Conservation (phyloP, 2,797 vertebrate species). For the Thaleichthys pacificus region DNA sequence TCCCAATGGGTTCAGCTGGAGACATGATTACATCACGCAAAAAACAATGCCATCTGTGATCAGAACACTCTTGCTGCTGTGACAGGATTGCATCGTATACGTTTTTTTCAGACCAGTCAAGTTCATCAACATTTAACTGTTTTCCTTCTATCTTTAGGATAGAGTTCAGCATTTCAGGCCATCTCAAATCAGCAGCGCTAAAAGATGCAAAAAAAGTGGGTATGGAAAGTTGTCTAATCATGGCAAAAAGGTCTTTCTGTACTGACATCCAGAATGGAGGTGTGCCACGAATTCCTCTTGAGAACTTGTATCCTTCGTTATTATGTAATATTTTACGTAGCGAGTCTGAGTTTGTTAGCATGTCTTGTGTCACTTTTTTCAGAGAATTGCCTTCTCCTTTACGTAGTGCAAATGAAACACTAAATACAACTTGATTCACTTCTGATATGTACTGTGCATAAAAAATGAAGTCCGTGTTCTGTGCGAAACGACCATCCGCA, state of each 20-base stretch:
- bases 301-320: slow-evolving; percentile 23
- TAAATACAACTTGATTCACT: slow-evolving; percentile 2
- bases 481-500: slow-evolving; percentile 5
- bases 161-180: slow-evolving; percentile 18
- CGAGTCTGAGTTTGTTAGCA: not conserved
- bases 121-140: not conserved
- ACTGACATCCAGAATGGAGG: not conserved
- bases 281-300: not conserved
- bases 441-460: slow-evolving; percentile 22
- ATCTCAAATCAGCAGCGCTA: slow-evolving; percentile 29
- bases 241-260: not conserved
- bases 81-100: not conserved
- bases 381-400: not conserved
- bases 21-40: slow-evolving; percentile 1
- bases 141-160: not conserved
- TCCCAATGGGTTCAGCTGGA: slow-evolving; percentile 25
- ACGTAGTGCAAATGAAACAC: slow-evolving; percentile 9
- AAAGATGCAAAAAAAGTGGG: slow-evolving; percentile 30
- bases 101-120: not conserved
- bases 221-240: not conserved
- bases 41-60: no score
- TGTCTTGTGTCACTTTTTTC: slow-evolving; percentile 5
- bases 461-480: not conserved
- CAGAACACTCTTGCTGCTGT: not conserved
- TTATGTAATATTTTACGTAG: slow-evolving; percentile 14